Evolutionary conservation across 2,888 invertebrate genomes (phyloP).

Genomic region (Pyrgus malvae): DNA sequence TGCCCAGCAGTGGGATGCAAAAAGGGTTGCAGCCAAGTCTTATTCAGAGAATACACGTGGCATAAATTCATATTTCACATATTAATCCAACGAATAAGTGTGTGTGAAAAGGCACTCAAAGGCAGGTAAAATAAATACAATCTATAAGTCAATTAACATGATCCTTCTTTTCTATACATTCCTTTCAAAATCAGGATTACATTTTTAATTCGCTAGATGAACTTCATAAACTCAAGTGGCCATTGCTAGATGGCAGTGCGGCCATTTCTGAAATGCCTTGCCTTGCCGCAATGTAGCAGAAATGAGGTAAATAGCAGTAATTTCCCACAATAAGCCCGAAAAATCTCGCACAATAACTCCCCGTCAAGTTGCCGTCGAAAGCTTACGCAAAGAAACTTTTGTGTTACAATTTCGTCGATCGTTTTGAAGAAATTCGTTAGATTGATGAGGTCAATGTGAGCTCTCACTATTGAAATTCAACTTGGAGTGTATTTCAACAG

Average conservation of each 20-base stretch:
- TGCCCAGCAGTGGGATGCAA: too few species aligned
- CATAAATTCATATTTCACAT: too few species aligned
- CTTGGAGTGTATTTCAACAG: conserved; percentile 7
- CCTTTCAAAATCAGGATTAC: background rate
- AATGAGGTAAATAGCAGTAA: conserved; percentile 57
- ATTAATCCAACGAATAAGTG: too few species aligned
- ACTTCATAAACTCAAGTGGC: background rate
- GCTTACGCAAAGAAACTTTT: conserved; percentile 19
- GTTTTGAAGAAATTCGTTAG: conserved; percentile 22
- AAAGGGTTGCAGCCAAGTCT: too few species aligned
- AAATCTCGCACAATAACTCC: conserved; percentile 56
- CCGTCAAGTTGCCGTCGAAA: conserved; percentile 34
- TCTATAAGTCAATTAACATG: too few species aligned
- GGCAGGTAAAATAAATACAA: too few species aligned
- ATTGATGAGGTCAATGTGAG: conserved; percentile 26
- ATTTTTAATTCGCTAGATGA: background rate
- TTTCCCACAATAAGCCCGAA: conserved; percentile 60
- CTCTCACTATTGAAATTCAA: conserved; percentile 33
- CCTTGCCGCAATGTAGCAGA: conserved; percentile 39
- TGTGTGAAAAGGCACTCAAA: too few species aligned
- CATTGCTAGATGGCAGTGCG: conserved; percentile 18
- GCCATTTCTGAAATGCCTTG: conserved; percentile 28
- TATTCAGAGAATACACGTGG: too few species aligned
- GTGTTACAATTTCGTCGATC: conserved; percentile 15
- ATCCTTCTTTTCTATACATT: too few species aligned